phyloP scores from a whole-genome alignment of 1,140 invertebrate genomes.

The Amyelois transitella region DNA sequence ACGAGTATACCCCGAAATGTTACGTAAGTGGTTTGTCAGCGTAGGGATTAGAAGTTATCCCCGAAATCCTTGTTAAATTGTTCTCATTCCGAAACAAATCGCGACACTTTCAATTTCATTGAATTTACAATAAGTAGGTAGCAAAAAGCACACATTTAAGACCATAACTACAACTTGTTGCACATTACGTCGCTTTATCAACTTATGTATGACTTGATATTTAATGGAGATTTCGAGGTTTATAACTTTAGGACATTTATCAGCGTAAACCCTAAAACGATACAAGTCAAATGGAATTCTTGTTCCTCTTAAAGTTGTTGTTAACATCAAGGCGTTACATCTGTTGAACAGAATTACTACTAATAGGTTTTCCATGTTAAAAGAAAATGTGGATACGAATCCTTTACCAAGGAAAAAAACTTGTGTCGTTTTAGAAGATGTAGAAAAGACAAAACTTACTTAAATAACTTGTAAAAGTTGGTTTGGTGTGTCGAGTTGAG shows the following conservation, averaged over 20 bases:
- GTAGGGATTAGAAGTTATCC: not conserved
- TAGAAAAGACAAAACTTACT: not conserved
- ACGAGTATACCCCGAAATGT: not conserved
- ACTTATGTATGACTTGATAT: not conserved
- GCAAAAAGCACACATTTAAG: not conserved
- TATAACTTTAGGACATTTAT: not conserved
- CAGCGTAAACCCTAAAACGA: not conserved
- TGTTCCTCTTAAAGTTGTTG: not conserved
- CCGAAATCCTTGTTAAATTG: slow-evolving; percentile 1
- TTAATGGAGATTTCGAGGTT: not conserved
- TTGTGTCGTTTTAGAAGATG: not conserved
- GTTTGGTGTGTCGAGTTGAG: slow-evolving; percentile 25
- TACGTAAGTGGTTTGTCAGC: not conserved
- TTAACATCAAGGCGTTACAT: too few relatives aligned
- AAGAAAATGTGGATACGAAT: not conserved
- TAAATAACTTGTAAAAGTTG: slow-evolving; percentile 11
- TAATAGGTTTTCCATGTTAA: too few relatives aligned
- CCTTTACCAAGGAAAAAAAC: not conserved
- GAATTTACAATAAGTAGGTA: not conserved
- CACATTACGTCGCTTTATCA: not conserved
- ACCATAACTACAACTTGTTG: not conserved
- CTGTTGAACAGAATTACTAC: too few relatives aligned
- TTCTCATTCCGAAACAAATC: not conserved
- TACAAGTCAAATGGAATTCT: not conserved
- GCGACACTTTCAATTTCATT: not conserved